These are phyloP conservation scores for Rhincodon typus DNA, from an alignment of 2,797 vertebrate species.

Conservation along the genomic window DNA sequence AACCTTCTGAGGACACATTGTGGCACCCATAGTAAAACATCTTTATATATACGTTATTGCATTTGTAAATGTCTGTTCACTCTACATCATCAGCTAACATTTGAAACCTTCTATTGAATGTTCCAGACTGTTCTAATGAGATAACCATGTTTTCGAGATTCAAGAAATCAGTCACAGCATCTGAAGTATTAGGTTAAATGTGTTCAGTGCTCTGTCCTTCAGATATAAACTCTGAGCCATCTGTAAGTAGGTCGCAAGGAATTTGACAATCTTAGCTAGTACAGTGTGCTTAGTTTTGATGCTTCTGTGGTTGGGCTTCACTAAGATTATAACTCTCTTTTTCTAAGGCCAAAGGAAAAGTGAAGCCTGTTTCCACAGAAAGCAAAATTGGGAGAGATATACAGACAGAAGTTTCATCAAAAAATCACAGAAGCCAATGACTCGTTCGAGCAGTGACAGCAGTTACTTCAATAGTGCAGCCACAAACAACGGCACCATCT, in stretches of 20 bases:
- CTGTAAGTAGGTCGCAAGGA: neutral
- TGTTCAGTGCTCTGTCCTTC: neutral
- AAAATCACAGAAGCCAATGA: conserved; percentile 68
- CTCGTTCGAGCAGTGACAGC: conserved; percentile 80
- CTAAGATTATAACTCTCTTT: neutral
- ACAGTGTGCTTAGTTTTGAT: neutral
- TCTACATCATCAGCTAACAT: neutral
- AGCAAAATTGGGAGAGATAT: conserved; percentile 63
- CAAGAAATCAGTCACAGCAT: neutral
- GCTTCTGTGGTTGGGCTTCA: neutral
- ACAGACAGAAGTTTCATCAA: conserved; percentile 54
- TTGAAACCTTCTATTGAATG: neutral
- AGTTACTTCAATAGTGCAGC: conserved; percentile 60
- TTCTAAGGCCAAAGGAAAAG: conserved; percentile 60
- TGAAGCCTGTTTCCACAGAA: conserved; percentile 65
- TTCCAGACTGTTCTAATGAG: neutral
- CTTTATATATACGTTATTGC: too few species aligned
- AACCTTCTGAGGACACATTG: too few species aligned
- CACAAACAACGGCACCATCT: neutral
- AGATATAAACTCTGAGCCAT: neutral
- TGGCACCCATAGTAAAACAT: too few species aligned
- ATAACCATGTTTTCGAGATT: neutral
- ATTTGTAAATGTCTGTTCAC: too few species aligned
- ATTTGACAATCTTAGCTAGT: neutral
- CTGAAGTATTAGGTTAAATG: neutral